Conservation (phyloP, 2,113 vertebrate genomes). For the Cebus imitator region DNA sequence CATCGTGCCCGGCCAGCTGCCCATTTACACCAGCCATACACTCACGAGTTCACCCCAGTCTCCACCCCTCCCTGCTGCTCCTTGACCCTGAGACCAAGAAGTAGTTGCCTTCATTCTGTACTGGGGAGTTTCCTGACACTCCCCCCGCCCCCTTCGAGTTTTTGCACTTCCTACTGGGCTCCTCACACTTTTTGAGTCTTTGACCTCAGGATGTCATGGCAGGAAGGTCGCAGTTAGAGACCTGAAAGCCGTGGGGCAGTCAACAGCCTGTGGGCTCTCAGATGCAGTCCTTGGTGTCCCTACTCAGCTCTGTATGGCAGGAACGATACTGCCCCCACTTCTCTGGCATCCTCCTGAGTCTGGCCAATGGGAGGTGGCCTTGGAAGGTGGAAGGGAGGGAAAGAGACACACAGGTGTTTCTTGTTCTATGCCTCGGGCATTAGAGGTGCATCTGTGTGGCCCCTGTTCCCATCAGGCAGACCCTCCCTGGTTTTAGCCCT, state of each 20-base stretch:
- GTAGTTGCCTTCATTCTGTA: background rate
- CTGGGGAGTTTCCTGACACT: background rate
- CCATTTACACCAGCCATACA: no score
- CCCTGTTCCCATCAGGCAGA: background rate
- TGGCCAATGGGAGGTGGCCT: background rate
- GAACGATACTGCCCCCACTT: background rate
- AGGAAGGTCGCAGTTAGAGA: background rate
- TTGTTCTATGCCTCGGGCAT: background rate
- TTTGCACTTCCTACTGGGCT: background rate
- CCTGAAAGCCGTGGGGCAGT: fast-evolving
- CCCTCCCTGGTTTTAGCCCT: background rate
- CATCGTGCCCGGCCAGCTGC: no score
- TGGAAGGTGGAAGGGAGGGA: background rate
- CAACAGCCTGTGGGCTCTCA: background rate
- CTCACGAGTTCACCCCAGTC: background rate
- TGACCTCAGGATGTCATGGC: background rate
- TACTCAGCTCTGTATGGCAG: background rate
- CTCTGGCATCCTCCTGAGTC: background rate
- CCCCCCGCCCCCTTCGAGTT: background rate
- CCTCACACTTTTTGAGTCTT: background rate
- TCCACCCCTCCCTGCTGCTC: background rate
- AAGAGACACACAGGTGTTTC: background rate
- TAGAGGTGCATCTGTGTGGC: background rate
- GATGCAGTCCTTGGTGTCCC: background rate
- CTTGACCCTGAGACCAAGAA: background rate